Evolutionary conservation across 2,888 invertebrate species (phyloP).

Genomic region (Hermodice carunculata): DNA sequence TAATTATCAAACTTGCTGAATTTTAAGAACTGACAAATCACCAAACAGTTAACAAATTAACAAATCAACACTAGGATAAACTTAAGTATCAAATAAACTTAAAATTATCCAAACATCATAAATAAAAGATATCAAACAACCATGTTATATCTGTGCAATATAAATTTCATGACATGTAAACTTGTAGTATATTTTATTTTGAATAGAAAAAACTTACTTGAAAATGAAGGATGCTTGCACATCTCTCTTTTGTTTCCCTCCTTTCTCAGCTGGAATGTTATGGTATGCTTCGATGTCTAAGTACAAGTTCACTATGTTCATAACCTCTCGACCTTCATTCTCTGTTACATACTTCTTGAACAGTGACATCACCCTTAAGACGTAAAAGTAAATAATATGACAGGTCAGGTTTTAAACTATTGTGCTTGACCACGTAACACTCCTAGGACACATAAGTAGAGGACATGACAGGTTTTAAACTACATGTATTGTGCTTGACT

Average conservation of each 20-base stretch:
- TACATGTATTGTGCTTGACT: no score
- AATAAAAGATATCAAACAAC: not conserved
- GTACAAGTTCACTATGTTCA: conserved; percentile 57
- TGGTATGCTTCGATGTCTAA: conserved; percentile 61
- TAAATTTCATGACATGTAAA: no score
- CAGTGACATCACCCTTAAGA: conserved; percentile 59
- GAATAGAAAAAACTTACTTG: conserved; percentile 46
- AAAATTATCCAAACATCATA: not conserved
- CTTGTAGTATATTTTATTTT: no score
- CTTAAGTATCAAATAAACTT: not conserved
- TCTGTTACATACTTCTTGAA: conserved; percentile 65
- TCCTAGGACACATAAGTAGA: no score
- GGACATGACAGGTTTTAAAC: no score
- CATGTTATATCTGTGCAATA: no score
- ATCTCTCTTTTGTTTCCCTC: conserved; percentile 50
- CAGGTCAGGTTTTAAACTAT: no score
- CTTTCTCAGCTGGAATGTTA: conserved; percentile 40
- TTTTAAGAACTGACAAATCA: not conserved
- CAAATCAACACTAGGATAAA: not conserved
- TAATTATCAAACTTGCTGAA: not conserved
- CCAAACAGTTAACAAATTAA: not conserved
- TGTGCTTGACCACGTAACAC: no score
- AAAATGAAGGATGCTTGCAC: conserved; percentile 42
- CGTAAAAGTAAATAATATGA: no score
- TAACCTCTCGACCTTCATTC: conserved; percentile 54